Percentiles rank a stretch among this genome's conserved stretches.
Conservation (phyloP, 2,113 vertebrate genomes). For the Aldabrachelys gigantea region DNA sequence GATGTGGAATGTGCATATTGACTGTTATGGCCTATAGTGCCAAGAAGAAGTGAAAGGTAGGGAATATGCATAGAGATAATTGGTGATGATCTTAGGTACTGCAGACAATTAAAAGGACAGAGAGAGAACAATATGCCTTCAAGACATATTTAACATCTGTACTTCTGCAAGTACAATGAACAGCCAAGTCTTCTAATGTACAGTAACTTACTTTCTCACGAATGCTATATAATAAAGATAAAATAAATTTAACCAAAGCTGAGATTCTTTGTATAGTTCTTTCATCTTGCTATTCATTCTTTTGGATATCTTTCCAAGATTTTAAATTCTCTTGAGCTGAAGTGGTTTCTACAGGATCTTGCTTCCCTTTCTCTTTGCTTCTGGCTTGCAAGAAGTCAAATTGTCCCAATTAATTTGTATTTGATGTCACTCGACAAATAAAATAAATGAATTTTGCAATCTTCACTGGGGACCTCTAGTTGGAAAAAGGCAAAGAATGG, state of each 20-base stretch:
- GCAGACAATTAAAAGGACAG: not conserved
- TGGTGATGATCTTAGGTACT: not conserved
- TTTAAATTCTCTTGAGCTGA: accelerated
- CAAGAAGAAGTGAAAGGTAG: too few relatives aligned
- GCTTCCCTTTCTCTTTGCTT: not conserved
- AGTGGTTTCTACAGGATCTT: not conserved
- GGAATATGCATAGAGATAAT: not conserved
- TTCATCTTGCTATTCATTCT: not conserved
- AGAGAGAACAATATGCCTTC: not conserved
- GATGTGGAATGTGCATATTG: not conserved
- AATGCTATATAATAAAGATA: not conserved
- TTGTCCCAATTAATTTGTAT: not conserved
- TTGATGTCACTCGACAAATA: not conserved
- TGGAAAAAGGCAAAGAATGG: not conserved
- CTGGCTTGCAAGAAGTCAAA: not conserved
- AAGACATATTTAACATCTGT: not conserved
- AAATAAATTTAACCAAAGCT: not conserved
- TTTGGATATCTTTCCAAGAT: not conserved
- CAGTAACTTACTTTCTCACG: not conserved
- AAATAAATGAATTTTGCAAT: not conserved
- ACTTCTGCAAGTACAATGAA: not conserved
- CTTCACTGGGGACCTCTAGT: not conserved
- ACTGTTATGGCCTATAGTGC: not conserved
- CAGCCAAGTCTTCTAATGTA: not conserved
- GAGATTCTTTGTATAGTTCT: not conserved